Evolutionary conservation across 1,140 invertebrate species (phyloP).

Genomic region (Bombus superbus): DNA sequence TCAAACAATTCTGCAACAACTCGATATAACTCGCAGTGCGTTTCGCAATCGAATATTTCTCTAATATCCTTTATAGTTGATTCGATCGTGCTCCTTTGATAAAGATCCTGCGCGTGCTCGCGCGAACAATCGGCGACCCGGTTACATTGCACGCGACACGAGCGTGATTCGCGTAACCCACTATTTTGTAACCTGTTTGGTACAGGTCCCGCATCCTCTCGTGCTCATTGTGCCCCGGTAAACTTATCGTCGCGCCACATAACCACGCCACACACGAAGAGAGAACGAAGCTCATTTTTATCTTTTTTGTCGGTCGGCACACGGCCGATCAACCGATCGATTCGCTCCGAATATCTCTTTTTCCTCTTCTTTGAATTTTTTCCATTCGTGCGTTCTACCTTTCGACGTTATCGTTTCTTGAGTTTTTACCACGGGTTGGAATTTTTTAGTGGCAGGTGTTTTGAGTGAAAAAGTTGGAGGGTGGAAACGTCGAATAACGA

Average conservation of each 20-base stretch:
- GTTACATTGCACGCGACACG: slow-evolving; percentile 55
- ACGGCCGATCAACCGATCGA: not conserved
- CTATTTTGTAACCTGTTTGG: slow-evolving; percentile 55
- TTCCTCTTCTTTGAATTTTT: not conserved
- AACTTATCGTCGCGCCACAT: slow-evolving; percentile 24
- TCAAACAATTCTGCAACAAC: too few species aligned
- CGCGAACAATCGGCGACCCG: not conserved
- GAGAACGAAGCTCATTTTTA: slow-evolving; percentile 7
- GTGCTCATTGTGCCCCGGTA: slow-evolving; percentile 33
- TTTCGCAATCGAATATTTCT: not conserved
- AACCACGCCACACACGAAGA: slow-evolving; percentile 19
- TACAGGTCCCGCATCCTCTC: slow-evolving; percentile 40
- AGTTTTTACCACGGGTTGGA: not conserved
- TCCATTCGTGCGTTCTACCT: not conserved
- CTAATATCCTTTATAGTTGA: not conserved
- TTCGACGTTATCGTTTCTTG: not conserved
- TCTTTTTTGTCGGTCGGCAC: slow-evolving; percentile 3
- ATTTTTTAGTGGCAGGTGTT: not conserved
- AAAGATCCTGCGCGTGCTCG: not conserved
- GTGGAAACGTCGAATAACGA: not conserved
- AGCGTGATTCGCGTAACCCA: slow-evolving; percentile 63
- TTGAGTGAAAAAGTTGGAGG: too few species aligned
- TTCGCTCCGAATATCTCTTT: slow-evolving; percentile 9
- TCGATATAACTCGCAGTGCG: not conserved
- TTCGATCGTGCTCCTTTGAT: slow-evolving; percentile 14